Evolutionary conservation across 2,113 vertebrate genomes (phyloP).

Genomic region (Percopsis transmontana): DNA sequence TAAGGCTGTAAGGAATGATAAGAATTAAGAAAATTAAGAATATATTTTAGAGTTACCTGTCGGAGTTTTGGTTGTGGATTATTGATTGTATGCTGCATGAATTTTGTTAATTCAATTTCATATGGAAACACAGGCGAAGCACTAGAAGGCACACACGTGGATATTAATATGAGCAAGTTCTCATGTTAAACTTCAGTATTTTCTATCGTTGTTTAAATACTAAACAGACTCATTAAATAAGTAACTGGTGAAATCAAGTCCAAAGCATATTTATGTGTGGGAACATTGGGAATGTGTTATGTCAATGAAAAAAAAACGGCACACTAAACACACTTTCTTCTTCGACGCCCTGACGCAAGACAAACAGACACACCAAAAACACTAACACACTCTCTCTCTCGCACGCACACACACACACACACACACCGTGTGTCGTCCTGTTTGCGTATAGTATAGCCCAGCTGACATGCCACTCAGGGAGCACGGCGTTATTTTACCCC

Average conservation of each 20-base stretch:
- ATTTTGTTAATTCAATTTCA: conserved; percentile 65
- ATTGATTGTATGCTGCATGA: conserved; percentile 52
- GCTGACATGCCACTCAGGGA: conserved; percentile 76
- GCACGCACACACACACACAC: conserved; percentile 24
- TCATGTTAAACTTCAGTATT: conserved; percentile 12
- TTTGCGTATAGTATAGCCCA: conserved; percentile 58
- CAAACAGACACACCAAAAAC: neutral
- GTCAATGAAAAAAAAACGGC: conserved; percentile 13
- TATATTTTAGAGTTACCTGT: conserved; percentile 44
- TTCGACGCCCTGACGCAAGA: neutral
- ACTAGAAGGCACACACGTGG: conserved; percentile 69
- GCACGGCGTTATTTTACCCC: conserved; percentile 73
- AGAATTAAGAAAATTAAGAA: conserved; percentile 49
- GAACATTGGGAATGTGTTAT: conserved; percentile 22
- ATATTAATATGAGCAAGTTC: conserved; percentile 37
- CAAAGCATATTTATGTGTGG: conserved; percentile 6
- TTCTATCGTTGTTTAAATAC: conserved; percentile 10
- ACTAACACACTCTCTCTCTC: neutral
- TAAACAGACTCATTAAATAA: neutral
- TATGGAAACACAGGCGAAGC: conserved; percentile 66
- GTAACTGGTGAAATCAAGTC: conserved; percentile 3
- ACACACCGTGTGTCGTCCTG: conserved; percentile 17
- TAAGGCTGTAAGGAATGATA: conserved; percentile 64
- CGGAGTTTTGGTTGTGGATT: conserved; percentile 44
- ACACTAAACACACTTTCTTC: neutral